Evolutionary conservation across 2,888 invertebrate species (phyloP), one percentile per base, ranked within the genome.

Genomic region (Teleogryllus oceanicus): DNA sequence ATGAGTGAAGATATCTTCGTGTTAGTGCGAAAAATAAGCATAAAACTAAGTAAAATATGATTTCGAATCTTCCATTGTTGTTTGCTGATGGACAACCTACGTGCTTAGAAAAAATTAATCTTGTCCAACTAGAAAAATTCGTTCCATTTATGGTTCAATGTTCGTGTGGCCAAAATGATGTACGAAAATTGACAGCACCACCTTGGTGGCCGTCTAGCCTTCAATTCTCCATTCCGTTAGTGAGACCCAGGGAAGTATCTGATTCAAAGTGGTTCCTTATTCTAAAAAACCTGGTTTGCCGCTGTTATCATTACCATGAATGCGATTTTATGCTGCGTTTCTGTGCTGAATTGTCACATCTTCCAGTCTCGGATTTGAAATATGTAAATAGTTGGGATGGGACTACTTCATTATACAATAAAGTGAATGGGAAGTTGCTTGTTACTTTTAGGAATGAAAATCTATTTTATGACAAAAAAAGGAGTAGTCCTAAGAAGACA

Each of bases 381-480:
- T 93, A 92, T 85, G 92, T 92, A 77, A 92, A 93, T 85, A 93
- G 93, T 86, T 91, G 90, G 85, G 93, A 93, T 84, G 91, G 92
- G 79, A 93, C 93, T 37, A 93, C 93, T 75, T 93, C 93, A 82
- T 87, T 93, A 79, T 93, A 91, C 84, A 91, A 92, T 85, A 89
- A 91, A 84, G 89, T 90, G 78, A 91, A 90, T 82, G 91, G 91
- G 82, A 91, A 91, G 84, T 88, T 93, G 50, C 86, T 93, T 81
- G 93, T 93, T 24, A 94, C 94, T 82, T 93, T 94, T 87, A 90
- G 93, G 78, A 93, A 93, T 87, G 93, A 93, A 85, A 93, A 93
- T 85, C 89, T 92, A 88, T 90, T 91, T 18, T 62, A 62, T 62
- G 62, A 62, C 62, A 62, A 62, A 16, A 62, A 62, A n/a, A 62